Conservation (phyloP, 2,888 invertebrate species). For the Cerastis leucographa region DNA sequence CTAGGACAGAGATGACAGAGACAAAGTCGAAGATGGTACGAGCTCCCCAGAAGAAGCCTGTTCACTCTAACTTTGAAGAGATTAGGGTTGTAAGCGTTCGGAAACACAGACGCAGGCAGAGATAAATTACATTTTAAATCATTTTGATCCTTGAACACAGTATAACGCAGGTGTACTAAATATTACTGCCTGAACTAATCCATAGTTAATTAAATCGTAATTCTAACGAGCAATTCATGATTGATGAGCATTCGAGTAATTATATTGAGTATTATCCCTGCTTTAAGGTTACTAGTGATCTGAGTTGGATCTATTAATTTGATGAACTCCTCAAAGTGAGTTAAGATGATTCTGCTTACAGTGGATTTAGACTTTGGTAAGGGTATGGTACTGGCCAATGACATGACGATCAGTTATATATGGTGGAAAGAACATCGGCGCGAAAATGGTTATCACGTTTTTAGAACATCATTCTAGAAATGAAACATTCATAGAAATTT, state of each 20-base stretch:
- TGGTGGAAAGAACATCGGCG: too few species aligned
- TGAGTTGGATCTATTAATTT: background rate
- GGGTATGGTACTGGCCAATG: too few species aligned
- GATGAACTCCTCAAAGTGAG: background rate
- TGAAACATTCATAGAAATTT: too few species aligned
- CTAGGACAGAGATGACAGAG: too few species aligned
- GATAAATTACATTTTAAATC: constrained; percentile 37
- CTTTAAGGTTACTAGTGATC: background rate
- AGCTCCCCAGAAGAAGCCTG: too few species aligned
- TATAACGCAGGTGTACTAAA: constrained; percentile 48
- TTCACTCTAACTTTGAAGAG: too few species aligned
- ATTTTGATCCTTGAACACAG: constrained; percentile 20
- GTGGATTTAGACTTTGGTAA: background rate
- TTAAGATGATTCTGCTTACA: background rate
- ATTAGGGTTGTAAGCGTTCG: too few species aligned
- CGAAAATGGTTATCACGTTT: too few species aligned
- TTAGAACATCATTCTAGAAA: too few species aligned
- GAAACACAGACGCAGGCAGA: too few species aligned
- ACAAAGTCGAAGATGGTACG: too few species aligned
- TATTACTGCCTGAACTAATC: constrained; percentile 41
- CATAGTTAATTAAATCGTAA: constrained; percentile 40
- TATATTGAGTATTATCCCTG: constrained; percentile 5
- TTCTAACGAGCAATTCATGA: constrained; percentile 39
- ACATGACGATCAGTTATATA: too few species aligned
- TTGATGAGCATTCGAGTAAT: constrained; percentile 30